A percentile compares a stretch with the other conserved stretches of the same genome.
Conservation (phyloP, 2,888 invertebrate species). For the Drepana falcataria region DNA sequence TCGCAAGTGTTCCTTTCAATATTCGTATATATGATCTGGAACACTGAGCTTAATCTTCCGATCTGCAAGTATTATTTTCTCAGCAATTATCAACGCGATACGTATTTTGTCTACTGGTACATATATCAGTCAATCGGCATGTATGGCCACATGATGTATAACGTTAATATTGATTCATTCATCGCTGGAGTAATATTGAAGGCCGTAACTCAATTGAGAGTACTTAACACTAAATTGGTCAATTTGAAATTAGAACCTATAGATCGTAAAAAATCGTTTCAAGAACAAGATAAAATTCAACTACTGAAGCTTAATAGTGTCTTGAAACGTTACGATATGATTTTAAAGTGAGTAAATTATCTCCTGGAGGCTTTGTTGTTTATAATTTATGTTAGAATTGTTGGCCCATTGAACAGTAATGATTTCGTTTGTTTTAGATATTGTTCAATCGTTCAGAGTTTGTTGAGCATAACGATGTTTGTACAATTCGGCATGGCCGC, state of each 20-base stretch:
- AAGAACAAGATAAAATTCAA: constrained; percentile 15
- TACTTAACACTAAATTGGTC: constrained; percentile 40
- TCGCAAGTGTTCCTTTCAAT: constrained; percentile 37
- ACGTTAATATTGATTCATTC: constrained; percentile 48
- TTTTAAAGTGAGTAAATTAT: constrained; percentile 38
- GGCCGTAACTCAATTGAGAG: constrained; percentile 43
- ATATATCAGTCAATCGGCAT: constrained; percentile 53
- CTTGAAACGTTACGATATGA: constrained; percentile 42
- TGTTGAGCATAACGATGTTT: constrained; percentile 45
- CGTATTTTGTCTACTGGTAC: constrained; percentile 41
- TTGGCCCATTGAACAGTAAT: neutral
- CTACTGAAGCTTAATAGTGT: constrained; percentile 24
- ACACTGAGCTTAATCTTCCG: constrained; percentile 40
- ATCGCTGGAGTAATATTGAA: constrained; percentile 46
- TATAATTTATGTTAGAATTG: no score
- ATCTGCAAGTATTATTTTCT: constrained; percentile 61
- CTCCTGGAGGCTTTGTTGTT: neutral
- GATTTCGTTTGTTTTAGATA: constrained; percentile 37
- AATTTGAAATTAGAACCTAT: constrained; percentile 27
- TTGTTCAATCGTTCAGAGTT: constrained; percentile 35
- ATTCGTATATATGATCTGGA: constrained; percentile 31
- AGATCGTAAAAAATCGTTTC: constrained; percentile 11
- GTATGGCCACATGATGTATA: constrained; percentile 57
- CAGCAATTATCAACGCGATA: constrained; percentile 32
- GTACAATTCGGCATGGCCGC: constrained; percentile 50